Base-by-base conservation (phyloP, 2,888 invertebrate species). In the Drosophila buzzatii region DNA sequence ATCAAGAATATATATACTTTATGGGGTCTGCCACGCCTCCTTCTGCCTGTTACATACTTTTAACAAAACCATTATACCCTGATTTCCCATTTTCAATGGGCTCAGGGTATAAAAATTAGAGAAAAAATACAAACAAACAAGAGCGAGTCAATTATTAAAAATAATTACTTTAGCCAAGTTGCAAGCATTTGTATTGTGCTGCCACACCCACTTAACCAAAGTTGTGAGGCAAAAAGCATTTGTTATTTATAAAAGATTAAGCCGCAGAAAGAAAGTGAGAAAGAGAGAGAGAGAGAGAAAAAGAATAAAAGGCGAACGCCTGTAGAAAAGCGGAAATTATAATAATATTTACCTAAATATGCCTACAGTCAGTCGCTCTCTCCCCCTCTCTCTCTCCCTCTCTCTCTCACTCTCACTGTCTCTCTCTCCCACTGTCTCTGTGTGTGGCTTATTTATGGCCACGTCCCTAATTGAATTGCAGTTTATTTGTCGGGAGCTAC, bases 121-220 rank as follows among this genome's bases (percentile, higher is more conserved):
- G 60, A 57, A 53, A 56, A 52, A 67, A 33, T 52, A 9, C 20
- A 35, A 37, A 23, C 81, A 72, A 89, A 82, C 81, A 79, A 71
- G 67, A 53, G 56, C 85, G 73, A 90, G 90, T 86, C 90, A 86
- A 86, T 86, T 90, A 86, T 86, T 86, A 89, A 90, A 86, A 84
- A 86, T 86, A 86, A 86, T 86, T 90, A 86, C 86, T 90, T 86
- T 86, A 72, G 85, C 82, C 82, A 83, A 89, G 85, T 89, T 85
- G 68, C 59, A 71, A 61, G 59, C 67, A 82, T 85, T 80, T 79
- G 76, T 67, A 78, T 63, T 61, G 69, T 31, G 27, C 35, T 20
- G 56, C 56, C 79, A 67, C 64, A 55, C 55, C 76, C 62, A 35
- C 47, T 10, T 42, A 33, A 42, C 20, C 33, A 6, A 58, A 64